phyloP scores from a whole-genome alignment of 2,113 vertebrate species.

The Sitta europaea region DNA sequence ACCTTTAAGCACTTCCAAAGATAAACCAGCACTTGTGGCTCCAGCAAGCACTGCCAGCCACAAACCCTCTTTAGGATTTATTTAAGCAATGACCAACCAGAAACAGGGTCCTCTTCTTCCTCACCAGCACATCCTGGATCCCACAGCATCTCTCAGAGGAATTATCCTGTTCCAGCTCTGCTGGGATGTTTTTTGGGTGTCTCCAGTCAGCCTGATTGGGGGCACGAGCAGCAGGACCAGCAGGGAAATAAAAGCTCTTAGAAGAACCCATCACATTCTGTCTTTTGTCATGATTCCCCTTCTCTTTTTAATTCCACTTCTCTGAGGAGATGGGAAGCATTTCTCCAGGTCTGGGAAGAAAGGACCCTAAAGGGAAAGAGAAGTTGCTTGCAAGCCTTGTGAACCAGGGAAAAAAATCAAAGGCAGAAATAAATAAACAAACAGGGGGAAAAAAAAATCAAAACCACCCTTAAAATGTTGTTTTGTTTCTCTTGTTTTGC shows the following conservation, averaged over 20 bases:
- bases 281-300: neutral
- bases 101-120: neutral
- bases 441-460: fast-evolving
- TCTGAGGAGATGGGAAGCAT: neutral
- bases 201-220: neutral
- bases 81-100: neutral
- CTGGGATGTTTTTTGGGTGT: neutral
- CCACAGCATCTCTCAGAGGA: neutral
- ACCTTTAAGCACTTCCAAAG: neutral
- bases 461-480: neutral
- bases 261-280: neutral
- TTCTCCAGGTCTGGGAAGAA: neutral
- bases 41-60: neutral
- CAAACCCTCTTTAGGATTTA: neutral
- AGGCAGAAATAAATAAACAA: neutral
- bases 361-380: neutral
- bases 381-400: neutral
- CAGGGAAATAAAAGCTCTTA: neutral
- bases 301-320: neutral
- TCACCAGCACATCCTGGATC: fast-evolving
- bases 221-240: neutral
- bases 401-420: neutral
- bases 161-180: neutral
- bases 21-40: neutral
- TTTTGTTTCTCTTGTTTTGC: neutral